Percentiles rank a stretch among this genome's conserved stretches.
Evolutionary conservation across 2,888 invertebrate species (phyloP).

Genomic region (Chouioia cunea): DNA sequence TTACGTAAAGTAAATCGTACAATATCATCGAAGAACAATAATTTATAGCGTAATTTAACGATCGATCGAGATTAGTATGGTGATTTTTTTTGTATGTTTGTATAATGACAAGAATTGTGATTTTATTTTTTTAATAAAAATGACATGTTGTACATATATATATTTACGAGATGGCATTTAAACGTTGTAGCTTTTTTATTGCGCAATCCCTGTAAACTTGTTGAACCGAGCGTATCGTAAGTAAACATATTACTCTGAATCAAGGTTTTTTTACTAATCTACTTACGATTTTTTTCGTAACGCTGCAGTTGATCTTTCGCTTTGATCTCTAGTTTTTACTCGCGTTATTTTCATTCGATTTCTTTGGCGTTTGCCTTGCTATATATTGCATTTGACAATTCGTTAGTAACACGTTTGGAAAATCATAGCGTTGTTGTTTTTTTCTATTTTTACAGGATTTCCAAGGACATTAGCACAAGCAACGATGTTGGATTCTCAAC

Average conservation of each 20-base stretch:
- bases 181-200: too few relatives aligned
- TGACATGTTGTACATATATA: too few relatives aligned
- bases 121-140: conserved; percentile 38
- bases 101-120: conserved; percentile 21
- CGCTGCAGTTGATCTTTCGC: too few relatives aligned
- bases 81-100: conserved; percentile 17
- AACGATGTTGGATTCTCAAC: conserved; percentile 77
- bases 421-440: too few relatives aligned
- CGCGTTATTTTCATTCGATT: too few relatives aligned
- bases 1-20: background rate
- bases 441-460: conserved; percentile 72
- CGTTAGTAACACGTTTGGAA: too few relatives aligned
- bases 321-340: too few relatives aligned
- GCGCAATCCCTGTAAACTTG: too few relatives aligned
- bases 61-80: conserved; percentile 13
- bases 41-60: background rate
- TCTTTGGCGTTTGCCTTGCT: too few relatives aligned
- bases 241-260: background rate
- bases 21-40: conserved; percentile 8
- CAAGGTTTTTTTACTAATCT: conserved; percentile 13
- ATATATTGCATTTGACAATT: too few relatives aligned
- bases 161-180: too few relatives aligned
- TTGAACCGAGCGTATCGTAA: too few relatives aligned
- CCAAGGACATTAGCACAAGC: conserved; percentile 87
- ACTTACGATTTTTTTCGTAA: background rate